A percentile compares a stretch with the other conserved stretches of the same genome.
phyloP scores from a whole-genome alignment of 2,113 vertebrate genomes.

The Leptobrachium ailaonicum region DNA sequence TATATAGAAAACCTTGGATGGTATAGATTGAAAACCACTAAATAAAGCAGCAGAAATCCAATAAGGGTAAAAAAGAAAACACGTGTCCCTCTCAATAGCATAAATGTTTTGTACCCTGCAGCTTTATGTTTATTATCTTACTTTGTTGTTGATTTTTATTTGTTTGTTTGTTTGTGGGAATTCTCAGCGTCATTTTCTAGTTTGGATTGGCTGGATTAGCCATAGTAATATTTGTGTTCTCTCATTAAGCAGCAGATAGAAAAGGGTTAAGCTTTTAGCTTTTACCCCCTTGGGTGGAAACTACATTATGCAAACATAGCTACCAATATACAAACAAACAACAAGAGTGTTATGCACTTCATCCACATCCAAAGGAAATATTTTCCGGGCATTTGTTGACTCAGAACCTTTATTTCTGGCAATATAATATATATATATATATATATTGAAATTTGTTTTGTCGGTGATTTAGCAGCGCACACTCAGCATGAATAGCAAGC shows the following conservation, averaged over 20 bases:
- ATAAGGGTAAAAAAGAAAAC: no score
- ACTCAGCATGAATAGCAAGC: conserved; percentile 33
- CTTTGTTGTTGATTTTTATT: no score
- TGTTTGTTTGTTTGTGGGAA: no score
- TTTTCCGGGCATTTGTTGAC: neutral
- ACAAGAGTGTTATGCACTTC: neutral
- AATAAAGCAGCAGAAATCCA: no score
- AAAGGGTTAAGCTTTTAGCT: neutral
- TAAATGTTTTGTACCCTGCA: no score
- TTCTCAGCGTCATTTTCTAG: no score
- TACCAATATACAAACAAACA: neutral
- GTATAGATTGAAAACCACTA: no score
- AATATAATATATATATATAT: neutral
- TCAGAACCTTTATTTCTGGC: neutral
- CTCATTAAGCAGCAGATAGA: neutral
- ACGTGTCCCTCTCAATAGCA: no score
- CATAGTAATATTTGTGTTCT: neutral
- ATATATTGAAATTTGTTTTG: neutral
- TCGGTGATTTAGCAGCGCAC: neutral
- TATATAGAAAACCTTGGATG: no score
- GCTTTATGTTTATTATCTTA: no score
- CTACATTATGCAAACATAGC: conserved; percentile 34
- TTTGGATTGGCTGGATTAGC: no score
- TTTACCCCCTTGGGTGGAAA: conserved; percentile 30
- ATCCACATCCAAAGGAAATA: neutral